Percentiles rank a stretch among this genome's conserved stretches.
phyloP scores from a whole-genome alignment of 1,140 invertebrate species.

The Philaenus spumarius region DNA sequence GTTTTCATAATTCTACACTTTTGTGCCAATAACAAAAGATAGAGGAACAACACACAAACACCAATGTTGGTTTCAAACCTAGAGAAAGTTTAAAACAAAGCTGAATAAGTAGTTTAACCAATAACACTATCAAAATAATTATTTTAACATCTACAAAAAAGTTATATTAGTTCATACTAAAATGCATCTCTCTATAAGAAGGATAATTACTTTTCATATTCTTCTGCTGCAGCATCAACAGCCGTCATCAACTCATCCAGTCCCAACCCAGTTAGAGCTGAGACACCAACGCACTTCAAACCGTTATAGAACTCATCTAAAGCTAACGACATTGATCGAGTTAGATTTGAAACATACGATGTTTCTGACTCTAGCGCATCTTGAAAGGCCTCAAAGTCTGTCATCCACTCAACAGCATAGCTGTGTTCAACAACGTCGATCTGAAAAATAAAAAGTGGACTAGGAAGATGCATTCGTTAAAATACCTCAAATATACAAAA shows the following conservation, averaged over 20 bases:
- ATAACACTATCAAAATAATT: no score
- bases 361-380: constrained; percentile 77
- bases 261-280: constrained; percentile 72
- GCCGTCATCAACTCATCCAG: constrained; percentile 60
- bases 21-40: no score
- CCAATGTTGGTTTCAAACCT: no score
- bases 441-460: constrained; percentile 42
- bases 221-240: constrained; percentile 55
- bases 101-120: no score
- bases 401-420: constrained; percentile 96
- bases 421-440: constrained; percentile 81
- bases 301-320: constrained; percentile 93
- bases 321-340: constrained; percentile 85
- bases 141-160: no score
- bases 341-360: constrained; percentile 86
- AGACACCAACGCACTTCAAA: constrained; percentile 78
- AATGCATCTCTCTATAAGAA: no score
- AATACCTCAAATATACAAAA: no score
- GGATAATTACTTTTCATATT: constrained; percentile 64
- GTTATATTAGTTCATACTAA: no score
- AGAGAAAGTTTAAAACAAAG: no score
- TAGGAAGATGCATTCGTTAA: no score
- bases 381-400: constrained; percentile 91
- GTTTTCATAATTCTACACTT: no score
- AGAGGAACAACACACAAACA: no score